Evolutionary conservation across 2,888 invertebrate species (phyloP), one percentile per base, ranked within the genome.

Genomic region (Aquatica leii): DNA sequence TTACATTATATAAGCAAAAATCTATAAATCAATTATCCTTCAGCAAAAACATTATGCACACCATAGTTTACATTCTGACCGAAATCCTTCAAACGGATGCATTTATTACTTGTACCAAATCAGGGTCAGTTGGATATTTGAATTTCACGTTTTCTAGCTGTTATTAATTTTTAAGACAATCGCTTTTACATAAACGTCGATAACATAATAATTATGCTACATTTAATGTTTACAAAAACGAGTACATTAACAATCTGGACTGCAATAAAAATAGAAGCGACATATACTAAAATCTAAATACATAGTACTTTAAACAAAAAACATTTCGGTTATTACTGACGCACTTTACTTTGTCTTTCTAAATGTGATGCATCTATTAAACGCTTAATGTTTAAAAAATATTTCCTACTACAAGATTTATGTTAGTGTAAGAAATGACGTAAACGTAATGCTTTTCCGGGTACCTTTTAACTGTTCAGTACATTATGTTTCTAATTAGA

Each of bases 341-440:
- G 43, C 12, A 43, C 6, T 15, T 43, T 43, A 14, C 17, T 43
- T 43, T 9, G 14, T 43, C 43, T 12, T 17, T 17, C 14, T 17
- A 43, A 43, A 17, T 4, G 15, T 17, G 43, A 43, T 43, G 43
- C 43, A 43, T 43, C 43, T 17, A 43, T 43, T 43, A 43, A 17
- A 43, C n/a, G 8, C 9, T 14, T 2, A 43, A 43, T 43, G 43
- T 43, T 43, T 43, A 43, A 43, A 40, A 43, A 43, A 43, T 43
- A 43, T 43, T 43, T 43, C 43, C 43, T 43, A 14, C 14, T 43
- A 24, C 2, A 14, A 43, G 43, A 43, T 43, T 43, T 15, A 43
- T 43, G 43, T 43, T 43, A 43, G 15, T 43, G 43, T 43, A 43
- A 15, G 43, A 43, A 43, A 43, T 43, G 43, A 43, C 43, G 43